Evolutionary conservation across 2,888 invertebrate species (phyloP), one percentile per base, ranked within the genome.

Genomic region (Priapulus caudatus): DNA sequence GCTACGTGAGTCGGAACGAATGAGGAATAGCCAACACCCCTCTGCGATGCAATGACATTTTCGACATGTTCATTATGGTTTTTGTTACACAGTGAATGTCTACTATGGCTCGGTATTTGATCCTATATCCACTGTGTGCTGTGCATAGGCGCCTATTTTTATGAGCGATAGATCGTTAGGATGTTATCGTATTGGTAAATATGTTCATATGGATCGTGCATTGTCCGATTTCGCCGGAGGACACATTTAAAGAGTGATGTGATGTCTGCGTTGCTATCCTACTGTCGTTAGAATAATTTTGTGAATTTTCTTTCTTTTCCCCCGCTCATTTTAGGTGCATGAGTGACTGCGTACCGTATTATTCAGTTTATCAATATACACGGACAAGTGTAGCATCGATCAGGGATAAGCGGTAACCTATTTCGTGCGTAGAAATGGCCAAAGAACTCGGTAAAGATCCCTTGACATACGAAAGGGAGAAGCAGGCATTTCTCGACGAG

Each of bases 401-500:
- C 33, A 33, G 33, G 10, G n/a, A n/a, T 33, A n/a, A 10, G 33
- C 10, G 33, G 33, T 33, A n/a, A 33, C 33, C 33, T 10, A 33
- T 33, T 10, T 33, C 10, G 33, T 33, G 33, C 33, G 33, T n/a
- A 10, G 10, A 33, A 67, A 80, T 80, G 80, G 79, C 80, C 72
- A 76, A 77, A 69, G 73, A 77, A 71, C 75, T 78, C 65, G 78
- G 78, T 73, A 81, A 80, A 77, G 81, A 81, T 73, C 78, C 83
- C 63, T 80, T 80, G 72, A 79, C 80, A 66, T 86, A 85, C 77
- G 74, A 80, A 67, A 80, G 80, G 70, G 86, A 87, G 74, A 81
- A 81, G 67, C 83, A 83, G 64, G 78, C 78, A 61, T 89, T 89
- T 77, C 74, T 87, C 60, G 80, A 83, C 71, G 90, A 90, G 68